Evolutionary conservation across 1,140 invertebrate species (phyloP).

Genomic region (Ylistrum balloti): DNA sequence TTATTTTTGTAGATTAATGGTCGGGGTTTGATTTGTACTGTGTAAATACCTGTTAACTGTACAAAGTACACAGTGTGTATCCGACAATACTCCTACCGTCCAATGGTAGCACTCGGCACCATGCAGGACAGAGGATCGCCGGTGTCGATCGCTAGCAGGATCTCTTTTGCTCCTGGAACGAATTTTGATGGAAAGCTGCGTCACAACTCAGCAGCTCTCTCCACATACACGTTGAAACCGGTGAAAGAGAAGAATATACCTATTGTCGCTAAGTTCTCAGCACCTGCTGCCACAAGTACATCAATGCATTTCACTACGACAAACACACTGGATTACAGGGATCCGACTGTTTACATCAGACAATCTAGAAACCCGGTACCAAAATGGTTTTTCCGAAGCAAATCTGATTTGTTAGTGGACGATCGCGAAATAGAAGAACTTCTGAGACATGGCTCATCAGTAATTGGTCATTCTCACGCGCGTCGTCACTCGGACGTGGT

Average conservation of each 20-base stretch:
- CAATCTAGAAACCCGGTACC: conserved; percentile 3
- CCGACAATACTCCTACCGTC: not conserved
- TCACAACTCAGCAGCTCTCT: not conserved
- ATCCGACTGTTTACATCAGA: not conserved
- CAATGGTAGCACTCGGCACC: not conserved
- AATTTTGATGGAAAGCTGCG: conserved; percentile 1
- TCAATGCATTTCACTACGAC: conserved; percentile 13
- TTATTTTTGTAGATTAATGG: conserved; percentile 19
- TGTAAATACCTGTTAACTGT: not conserved
- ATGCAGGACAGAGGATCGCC: not conserved
- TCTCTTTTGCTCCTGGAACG: conserved; percentile 7
- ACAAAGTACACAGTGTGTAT: conserved; percentile 7
- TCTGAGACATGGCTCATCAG: not conserved
- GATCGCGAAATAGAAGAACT: conserved; percentile 4
- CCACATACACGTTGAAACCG: not conserved
- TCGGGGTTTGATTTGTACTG: conserved; percentile 10
- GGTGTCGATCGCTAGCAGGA: not conserved
- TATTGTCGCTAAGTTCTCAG: not conserved
- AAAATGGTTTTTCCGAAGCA: conserved; percentile 26
- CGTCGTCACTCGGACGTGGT: not conserved
- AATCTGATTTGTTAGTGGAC: conserved; percentile 12
- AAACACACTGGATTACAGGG: not conserved
- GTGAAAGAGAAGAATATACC: not conserved
- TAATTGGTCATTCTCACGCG: not conserved
- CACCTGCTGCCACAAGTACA: not conserved